Percentiles rank a stretch among this genome's conserved stretches.
Evolutionary conservation across 53 echinoderm and acorn worm species (phyloP).

Genomic region (Patiria pectinifera): DNA sequence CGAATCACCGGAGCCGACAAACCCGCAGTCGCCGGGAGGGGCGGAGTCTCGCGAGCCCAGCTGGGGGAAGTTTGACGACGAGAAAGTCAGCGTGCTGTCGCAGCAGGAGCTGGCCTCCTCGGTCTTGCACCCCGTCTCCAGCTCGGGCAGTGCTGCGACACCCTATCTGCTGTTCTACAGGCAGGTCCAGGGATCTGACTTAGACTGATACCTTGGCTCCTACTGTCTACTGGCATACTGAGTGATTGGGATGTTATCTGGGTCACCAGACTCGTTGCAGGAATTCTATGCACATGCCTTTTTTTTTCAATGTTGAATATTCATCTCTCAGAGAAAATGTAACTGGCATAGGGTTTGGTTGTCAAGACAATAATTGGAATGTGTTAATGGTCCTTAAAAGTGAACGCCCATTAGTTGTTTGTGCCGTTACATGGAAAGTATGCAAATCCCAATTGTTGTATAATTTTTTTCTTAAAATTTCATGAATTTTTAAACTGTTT

Average conservation of each 20-base stretch:
- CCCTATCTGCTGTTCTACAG: constrained; percentile 93
- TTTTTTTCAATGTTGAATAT: no score
- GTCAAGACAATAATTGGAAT: no score
- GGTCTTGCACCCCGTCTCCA: constrained; percentile 71
- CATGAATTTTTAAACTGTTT: no score
- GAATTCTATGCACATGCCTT: no score
- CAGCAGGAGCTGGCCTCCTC: constrained; percentile 77
- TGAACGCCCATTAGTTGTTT: no score
- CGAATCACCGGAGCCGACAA: background rate
- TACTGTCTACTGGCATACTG: background rate
- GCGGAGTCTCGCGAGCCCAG: background rate
- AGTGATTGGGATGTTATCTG: background rate
- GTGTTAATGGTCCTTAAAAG: no score
- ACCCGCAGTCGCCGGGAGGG: background rate
- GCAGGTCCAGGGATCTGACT: constrained; percentile 38
- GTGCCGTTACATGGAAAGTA: no score
- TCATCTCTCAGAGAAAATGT: no score
- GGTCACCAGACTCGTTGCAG: background rate
- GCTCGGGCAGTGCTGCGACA: constrained; percentile 72
- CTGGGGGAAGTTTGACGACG: constrained; percentile 97
- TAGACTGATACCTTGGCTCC: constrained; percentile 4
- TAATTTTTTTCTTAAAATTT: no score
- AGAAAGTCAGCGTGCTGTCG: constrained; percentile 72
- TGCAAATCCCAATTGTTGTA: no score
- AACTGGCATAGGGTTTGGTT: no score